These are phyloP conservation scores for Plutomurus gul DNA, from an alignment of 1,140 invertebrate species.

Conservation along the genomic window DNA sequence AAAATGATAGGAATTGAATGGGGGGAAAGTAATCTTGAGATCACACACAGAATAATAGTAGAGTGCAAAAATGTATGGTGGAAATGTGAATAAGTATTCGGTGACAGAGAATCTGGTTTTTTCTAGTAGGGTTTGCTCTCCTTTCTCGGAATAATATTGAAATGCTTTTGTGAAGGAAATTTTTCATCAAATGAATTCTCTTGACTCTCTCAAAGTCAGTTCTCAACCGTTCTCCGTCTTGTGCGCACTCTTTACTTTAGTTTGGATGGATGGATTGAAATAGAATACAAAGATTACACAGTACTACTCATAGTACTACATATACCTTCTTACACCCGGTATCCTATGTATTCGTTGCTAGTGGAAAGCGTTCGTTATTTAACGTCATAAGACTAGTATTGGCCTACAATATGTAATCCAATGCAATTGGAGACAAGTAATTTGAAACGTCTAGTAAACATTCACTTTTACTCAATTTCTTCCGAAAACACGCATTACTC, in stretches of 20 bases:
- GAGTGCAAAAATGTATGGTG: conserved; percentile 21
- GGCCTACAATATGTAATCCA: too few species aligned
- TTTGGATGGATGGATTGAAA: neutral
- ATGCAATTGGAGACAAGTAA: too few species aligned
- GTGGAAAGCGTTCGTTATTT: too few species aligned
- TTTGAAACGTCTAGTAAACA: too few species aligned
- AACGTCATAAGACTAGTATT: too few species aligned
- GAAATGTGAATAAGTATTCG: conserved; percentile 47
- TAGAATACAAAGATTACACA: neutral
- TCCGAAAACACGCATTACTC: too few species aligned
- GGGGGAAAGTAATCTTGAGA: neutral
- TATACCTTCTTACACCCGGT: too few species aligned
- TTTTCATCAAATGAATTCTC: conserved; percentile 47
- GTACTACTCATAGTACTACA: neutral
- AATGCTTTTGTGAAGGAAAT: conserved; percentile 48
- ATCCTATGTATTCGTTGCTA: too few species aligned
- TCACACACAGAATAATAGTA: neutral
- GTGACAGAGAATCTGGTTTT: conserved; percentile 33
- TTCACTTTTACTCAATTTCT: too few species aligned
- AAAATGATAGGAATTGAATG: neutral
- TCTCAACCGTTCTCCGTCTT: neutral
- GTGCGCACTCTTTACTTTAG: neutral
- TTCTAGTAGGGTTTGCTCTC: conserved; percentile 28
- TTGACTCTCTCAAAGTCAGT: conserved; percentile 33
- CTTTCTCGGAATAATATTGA: conserved; percentile 32